Evolutionary conservation across 1,140 invertebrate species (phyloP).

Genomic region (Hypothenemus hampei): DNA sequence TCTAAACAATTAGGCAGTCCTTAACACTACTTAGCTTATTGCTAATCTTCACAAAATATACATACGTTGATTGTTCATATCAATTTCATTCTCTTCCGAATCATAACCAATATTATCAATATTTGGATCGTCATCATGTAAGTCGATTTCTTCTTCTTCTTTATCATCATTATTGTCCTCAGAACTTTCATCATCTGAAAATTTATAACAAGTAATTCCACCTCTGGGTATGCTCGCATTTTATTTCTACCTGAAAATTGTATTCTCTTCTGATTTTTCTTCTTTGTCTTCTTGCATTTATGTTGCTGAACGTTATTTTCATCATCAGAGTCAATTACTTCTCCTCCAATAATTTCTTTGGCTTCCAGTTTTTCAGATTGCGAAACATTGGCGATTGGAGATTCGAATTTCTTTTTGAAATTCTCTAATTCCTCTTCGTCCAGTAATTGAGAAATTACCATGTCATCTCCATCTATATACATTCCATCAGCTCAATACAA

Average conservation of each 20-base stretch:
- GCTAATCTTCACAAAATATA: background rate
- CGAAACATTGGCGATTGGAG: constrained; percentile 21
- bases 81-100: constrained; percentile 72
- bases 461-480: constrained; percentile 33
- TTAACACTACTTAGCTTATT: background rate
- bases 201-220: too few relatives aligned
- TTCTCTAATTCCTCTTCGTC: constrained; percentile 42
- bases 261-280: constrained; percentile 32
- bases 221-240: too few relatives aligned
- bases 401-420: constrained; percentile 42
- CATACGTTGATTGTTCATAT: constrained; percentile 30
- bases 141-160: constrained; percentile 41
- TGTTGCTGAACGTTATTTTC: constrained; percentile 11
- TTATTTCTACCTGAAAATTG: constrained; percentile 38
- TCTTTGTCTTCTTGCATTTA: too few relatives aligned
- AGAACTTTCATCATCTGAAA: constrained; percentile 40
- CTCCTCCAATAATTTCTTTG: constrained; percentile 25
- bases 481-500: too few relatives aligned
- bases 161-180: constrained; percentile 47
- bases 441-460: constrained; percentile 40
- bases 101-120: constrained; percentile 60
- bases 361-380: constrained; percentile 31
- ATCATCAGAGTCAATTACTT: constrained; percentile 39
- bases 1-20: too few relatives aligned
- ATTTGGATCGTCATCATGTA: constrained; percentile 45